Base-by-base conservation (phyloP, 1,140 invertebrate species). In the Pararge aegeria region DNA sequence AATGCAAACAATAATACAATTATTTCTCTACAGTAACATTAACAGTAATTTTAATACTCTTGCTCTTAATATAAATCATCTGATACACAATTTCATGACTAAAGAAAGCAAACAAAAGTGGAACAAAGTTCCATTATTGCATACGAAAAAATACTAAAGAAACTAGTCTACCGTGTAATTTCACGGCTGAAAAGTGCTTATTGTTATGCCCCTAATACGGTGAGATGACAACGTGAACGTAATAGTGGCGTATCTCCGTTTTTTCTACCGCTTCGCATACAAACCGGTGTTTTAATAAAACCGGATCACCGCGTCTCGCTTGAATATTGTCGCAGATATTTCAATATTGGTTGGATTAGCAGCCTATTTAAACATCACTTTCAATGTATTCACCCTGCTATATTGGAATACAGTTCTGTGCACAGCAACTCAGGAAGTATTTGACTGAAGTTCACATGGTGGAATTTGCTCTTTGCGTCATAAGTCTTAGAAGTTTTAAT, bases 291-390 rank as follows among this genome's bases (percentile, higher is more conserved):
- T 87, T 87, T 87, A 85, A 87, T 87, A 87, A 87, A 87, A 84
- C 66, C 78, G 84, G 84, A 87, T 87, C 79, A 85, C 73, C 61
- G 79, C 75, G 69, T 74, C 66, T 69, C 72, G 71, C 59, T 65
- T 70, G 78, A 81, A 85, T 84, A 85, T 85, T 84, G 82, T 85
- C 82, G 76, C 78, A 74, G 80, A 87, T 85, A 84, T 85, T 85
- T 87, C 82, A 85, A 87, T 87, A 87, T 87, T 83, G 84, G 84
- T 81, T 64, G 82, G 80, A 87, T 87, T 87, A 87, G 76, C 79
- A 76, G 76, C 80, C 84, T 85, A 82, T 87, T 85, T 83, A 80
- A 87, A 85, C 82, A 87, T 78, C 74, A 74, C 70, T 73, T 74
- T 81, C 78, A 84, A 87, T 83, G 72, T 73, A 6, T 20, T 70